Base-by-base conservation (phyloP, 2,113 vertebrate genomes). In the Larimichthys polyactis region DNA sequence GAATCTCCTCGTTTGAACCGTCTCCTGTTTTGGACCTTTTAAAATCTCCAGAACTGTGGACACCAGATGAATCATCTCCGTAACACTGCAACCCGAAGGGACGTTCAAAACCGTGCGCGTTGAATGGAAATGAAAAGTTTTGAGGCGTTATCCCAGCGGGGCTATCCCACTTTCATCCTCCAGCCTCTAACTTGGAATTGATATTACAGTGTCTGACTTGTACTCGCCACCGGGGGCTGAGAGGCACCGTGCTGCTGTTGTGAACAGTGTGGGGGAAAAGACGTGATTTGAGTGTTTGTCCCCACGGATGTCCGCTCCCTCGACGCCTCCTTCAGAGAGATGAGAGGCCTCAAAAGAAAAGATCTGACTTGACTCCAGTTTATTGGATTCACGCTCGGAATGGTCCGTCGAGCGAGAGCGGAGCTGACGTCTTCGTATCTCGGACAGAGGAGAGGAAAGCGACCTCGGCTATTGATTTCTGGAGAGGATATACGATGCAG, bases 221-320 rank as follows among this genome's bases (percentile, higher is more conserved):
- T 44, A 0, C 4, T 22, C 11, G 52, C 15, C 68, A 14, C 36
- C 20, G 20, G 15, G 43, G 63, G 51, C 24, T 19, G 55, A 55
- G n/a, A 48, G 81, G 65, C 52, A 3, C 3, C 27, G 16, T 22
- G 3, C 63, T n/a, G 9, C 58, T 65, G 60, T 27, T 22, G 58
- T 77, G 81, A 82, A 70, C 72, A 59, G 74, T 71, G 68, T 49
- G 66, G 27, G 32, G 36, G 0, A 40, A 85, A 67, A 40, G 65
- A 59, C 74, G 63, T 79, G 68, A 86, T 82, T 59, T 5, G 78
- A 74, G 78, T 71, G 66, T 59, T 5, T 36, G 20, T 88, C 86
- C 89, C 83, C 3, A 11, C 0, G 43, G 77, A 71, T 11, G 32
- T 11, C 46, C 2, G 1, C 36, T 43, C 32, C 75, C 55, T 55